These are phyloP conservation scores for Poecilia gillii DNA, from an alignment of 2,797 vertebrate species.

Conservation along the genomic window DNA sequence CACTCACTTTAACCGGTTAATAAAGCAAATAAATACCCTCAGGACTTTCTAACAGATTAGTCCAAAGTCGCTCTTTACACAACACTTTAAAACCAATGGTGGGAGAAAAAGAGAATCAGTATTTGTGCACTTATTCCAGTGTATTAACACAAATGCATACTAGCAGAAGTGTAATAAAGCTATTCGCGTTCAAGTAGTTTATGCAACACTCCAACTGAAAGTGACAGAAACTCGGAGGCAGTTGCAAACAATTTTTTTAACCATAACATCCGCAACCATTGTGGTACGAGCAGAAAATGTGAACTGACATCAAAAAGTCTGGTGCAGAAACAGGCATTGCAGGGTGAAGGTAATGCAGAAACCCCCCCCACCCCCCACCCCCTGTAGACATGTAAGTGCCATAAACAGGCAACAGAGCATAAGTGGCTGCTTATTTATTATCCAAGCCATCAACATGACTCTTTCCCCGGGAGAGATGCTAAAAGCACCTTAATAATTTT, in stretches of 20 bases:
- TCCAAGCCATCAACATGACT: conserved; percentile 25
- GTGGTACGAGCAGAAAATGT: background rate
- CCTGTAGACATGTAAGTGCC: conserved; percentile 1
- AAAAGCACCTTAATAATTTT: conserved; percentile 40
- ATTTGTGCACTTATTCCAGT: background rate
- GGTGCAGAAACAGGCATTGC: background rate
- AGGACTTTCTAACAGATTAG: conserved; percentile 23
- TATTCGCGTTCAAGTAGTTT: background rate
- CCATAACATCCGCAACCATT: background rate
- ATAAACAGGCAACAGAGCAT: conserved; percentile 12
- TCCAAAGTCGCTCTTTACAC: conserved; percentile 19
- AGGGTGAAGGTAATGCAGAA: conserved; percentile 2
- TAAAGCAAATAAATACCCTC: conserved; percentile 46
- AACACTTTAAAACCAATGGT: conserved; percentile 27
- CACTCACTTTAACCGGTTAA: conserved; percentile 54
- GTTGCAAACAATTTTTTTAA: conserved; percentile 18
- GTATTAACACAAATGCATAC: conserved; percentile 1
- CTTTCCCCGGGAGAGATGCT: conserved; percentile 23
- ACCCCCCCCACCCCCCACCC: background rate
- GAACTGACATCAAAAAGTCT: conserved; percentile 10
- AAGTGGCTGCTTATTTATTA: conserved; percentile 40
- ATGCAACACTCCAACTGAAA: conserved; percentile 21
- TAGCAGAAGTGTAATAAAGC: conserved; percentile 12
- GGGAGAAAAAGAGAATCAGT: conserved; percentile 7
- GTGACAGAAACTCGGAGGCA: conserved; percentile 17